phyloP scores from a whole-genome alignment of 92 coral and sea anemone species.

The Metridium senile region DNA sequence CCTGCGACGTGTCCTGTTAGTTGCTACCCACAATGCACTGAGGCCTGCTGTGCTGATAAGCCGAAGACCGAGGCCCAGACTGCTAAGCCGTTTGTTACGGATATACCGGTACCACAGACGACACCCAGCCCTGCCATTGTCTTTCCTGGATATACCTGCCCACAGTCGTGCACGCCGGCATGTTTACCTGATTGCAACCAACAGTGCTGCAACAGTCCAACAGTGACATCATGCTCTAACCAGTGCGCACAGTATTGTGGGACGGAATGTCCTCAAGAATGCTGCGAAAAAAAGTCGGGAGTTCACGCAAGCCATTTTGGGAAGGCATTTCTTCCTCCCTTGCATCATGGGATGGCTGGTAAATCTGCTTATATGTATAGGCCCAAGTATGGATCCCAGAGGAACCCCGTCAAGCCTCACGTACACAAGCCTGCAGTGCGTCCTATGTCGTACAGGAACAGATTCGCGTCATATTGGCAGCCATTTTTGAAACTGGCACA shows the following conservation, averaged over 20 bases:
- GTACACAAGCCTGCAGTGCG: not conserved
- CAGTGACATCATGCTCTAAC: slow-evolving; percentile 42
- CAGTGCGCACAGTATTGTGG: slow-evolving; percentile 67
- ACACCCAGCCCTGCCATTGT: not conserved
- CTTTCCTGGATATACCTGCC: not conserved
- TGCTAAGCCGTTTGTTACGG: not conserved
- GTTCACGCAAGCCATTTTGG: not conserved
- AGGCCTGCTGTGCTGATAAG: slow-evolving; percentile 39
- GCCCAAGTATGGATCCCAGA: slow-evolving; percentile 7
- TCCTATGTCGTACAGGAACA: not conserved
- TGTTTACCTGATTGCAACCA: slow-evolving; percentile 70
- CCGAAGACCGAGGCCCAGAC: not conserved
- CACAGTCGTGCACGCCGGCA: slow-evolving; percentile 40
- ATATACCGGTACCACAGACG: not conserved
- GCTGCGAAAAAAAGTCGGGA: slow-evolving; percentile 58
- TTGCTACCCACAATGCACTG: slow-evolving; percentile 59
- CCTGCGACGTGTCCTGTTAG: slow-evolving; percentile 52
- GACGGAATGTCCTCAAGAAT: slow-evolving; percentile 59
- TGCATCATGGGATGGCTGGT: not conserved
- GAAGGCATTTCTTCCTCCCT: not conserved
- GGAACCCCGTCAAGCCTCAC: slow-evolving; percentile 18
- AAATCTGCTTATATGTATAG: slow-evolving; percentile 4
- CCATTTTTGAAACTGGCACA: not conserved
- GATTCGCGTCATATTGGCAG: not conserved
- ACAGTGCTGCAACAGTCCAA: slow-evolving; percentile 62